Conservation (phyloP, 37 sponge, comb jelly and placozoan species). For the Ianthella basta region DNA sequence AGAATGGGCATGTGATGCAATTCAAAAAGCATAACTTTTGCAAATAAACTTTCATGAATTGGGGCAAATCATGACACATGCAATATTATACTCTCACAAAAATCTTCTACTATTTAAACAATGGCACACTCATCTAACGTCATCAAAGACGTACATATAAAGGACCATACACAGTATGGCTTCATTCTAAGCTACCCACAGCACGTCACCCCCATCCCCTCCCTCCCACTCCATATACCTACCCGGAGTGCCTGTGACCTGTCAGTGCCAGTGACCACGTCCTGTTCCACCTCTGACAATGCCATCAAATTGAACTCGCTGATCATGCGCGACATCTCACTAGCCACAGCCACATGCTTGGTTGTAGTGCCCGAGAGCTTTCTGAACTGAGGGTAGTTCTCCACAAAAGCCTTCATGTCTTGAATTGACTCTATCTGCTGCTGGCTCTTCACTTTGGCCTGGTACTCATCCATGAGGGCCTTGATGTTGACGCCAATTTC, state of each 20-base stretch:
- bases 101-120: too few relatives aligned
- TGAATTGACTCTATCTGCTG: slow-evolving; percentile 90
- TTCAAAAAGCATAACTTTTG: too few relatives aligned
- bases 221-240: too few relatives aligned
- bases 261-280: slow-evolving; percentile 76
- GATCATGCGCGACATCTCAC: slow-evolving; percentile 88
- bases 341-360: slow-evolving; percentile 95
- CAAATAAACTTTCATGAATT: too few relatives aligned
- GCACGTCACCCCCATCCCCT: too few relatives aligned
- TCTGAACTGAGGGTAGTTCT: slow-evolving; percentile 94
- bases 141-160: too few relatives aligned
- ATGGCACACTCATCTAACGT: too few relatives aligned
- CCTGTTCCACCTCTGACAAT: slow-evolving; percentile 92
- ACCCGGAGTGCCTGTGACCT: neutral
- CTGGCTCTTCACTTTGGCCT: slow-evolving; percentile 80
- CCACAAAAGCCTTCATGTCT: slow-evolving; percentile 99
- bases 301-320: slow-evolving; percentile 72
- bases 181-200: too few relatives aligned
- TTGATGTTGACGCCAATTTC: slow-evolving; percentile 96
- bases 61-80: too few relatives aligned
- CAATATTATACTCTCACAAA: too few relatives aligned
- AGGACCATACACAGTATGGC: too few relatives aligned
- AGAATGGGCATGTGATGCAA: too few relatives aligned
- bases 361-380: slow-evolving; percentile 94
- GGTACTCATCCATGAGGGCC: slow-evolving; percentile 85